Evolutionary conservation across 2,797 vertebrate genomes (phyloP).

Genomic region (Crenichthys baileyi): DNA sequence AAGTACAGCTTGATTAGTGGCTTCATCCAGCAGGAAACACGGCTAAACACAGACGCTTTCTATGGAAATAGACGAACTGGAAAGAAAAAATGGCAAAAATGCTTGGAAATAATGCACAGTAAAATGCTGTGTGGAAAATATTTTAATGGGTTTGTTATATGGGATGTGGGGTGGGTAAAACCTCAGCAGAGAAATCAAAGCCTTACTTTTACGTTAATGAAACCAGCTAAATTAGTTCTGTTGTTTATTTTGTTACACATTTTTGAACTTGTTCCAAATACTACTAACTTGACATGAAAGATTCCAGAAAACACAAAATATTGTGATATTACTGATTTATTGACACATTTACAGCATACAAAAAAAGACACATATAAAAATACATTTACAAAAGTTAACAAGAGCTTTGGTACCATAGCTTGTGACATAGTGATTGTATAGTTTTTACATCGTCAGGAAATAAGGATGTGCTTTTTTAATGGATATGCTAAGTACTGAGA

Average conservation of each 20-base stretch:
- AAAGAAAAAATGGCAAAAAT: too few relatives aligned
- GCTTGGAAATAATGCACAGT: too few relatives aligned
- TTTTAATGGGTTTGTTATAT: too few relatives aligned
- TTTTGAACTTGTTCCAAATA: not conserved
- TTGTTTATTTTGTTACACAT: not conserved
- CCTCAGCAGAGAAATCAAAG: not conserved
- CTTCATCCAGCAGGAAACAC: not conserved
- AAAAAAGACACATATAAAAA: slow-evolving; percentile 80
- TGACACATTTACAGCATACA: slow-evolving; percentile 76
- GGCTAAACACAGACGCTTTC: too few relatives aligned
- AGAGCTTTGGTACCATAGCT: slow-evolving; percentile 85
- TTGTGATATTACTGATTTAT: slow-evolving; percentile 75
- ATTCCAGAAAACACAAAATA: not conserved
- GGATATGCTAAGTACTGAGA: slow-evolving; percentile 26
- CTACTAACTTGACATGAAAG: not conserved
- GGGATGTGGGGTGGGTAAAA: too few relatives aligned
- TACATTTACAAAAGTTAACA: slow-evolving; percentile 82
- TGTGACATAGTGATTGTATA: slow-evolving; percentile 76
- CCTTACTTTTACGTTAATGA: not conserved
- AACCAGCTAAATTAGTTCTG: not conserved
- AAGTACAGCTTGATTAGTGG: not conserved
- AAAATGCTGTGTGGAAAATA: too few relatives aligned
- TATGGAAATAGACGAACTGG: too few relatives aligned
- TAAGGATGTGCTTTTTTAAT: slow-evolving; percentile 36
- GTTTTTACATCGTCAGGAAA: slow-evolving; percentile 60